Conservation (phyloP, 2,797 vertebrate species). For the Neosalanx taihuensis region DNA sequence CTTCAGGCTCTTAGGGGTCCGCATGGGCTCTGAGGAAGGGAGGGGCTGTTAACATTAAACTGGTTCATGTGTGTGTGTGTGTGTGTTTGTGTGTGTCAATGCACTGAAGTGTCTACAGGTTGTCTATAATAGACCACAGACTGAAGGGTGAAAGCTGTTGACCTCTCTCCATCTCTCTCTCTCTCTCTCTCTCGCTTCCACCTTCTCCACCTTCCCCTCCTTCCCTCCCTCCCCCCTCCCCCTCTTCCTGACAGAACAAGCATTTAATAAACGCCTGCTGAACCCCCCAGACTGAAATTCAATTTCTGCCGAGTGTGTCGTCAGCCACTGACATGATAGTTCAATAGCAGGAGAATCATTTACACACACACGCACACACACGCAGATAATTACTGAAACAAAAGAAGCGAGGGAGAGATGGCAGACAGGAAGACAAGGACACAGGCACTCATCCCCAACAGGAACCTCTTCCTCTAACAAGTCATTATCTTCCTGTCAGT, state of each 20-base stretch:
- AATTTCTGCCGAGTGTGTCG: conserved; percentile 54
- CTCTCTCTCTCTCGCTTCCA: conserved; percentile 46
- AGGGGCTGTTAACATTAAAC: too few species aligned
- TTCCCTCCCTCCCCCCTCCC: conserved; percentile 29
- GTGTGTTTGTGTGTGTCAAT: neutral
- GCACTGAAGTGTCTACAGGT: conserved; percentile 43
- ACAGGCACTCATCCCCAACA: conserved; percentile 61
- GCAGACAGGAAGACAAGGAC: conserved; percentile 55
- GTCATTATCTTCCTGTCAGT: conserved; percentile 79
- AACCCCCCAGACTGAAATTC: conserved; percentile 59
- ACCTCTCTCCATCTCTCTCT: conserved; percentile 42
- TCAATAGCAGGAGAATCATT: conserved; percentile 47
- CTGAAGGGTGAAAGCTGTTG: conserved; percentile 45
- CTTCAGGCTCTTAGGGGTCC: conserved; percentile 93
- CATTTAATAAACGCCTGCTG: conserved; percentile 61
- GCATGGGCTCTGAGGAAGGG: conserved; percentile 87
- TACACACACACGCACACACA: conserved; percentile 43
- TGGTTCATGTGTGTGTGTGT: neutral
- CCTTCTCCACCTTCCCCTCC: conserved; percentile 34
- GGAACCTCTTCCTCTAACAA: conserved; percentile 76
- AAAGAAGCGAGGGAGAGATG: conserved; percentile 57
- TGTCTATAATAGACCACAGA: conserved; percentile 49
- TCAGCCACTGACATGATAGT: conserved; percentile 46
- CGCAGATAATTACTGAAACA: conserved; percentile 59
- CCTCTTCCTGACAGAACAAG: conserved; percentile 48